These are phyloP conservation scores for Cylloceria caligata DNA, from an alignment of 2,888 invertebrate genomes.

Conservation along the genomic window DNA sequence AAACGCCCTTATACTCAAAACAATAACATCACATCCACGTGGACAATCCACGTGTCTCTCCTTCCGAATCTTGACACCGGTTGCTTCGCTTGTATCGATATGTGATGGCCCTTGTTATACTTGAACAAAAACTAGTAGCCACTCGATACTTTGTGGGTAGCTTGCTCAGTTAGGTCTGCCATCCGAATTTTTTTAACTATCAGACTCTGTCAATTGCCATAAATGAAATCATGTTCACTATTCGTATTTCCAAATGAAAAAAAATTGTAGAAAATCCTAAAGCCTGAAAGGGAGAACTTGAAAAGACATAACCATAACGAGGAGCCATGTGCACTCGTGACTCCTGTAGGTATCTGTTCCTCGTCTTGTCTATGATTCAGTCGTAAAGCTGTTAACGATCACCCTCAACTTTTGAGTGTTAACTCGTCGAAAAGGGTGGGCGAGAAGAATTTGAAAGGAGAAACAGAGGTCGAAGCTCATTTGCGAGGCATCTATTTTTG, in stretches of 20 bases:
- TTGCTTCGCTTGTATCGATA: slow-evolving; percentile 42
- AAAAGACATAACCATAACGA: not conserved
- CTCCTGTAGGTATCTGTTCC: slow-evolving; percentile 46
- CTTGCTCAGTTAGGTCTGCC: no score
- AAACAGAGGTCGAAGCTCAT: slow-evolving; percentile 62
- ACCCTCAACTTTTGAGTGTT: slow-evolving; percentile 29
- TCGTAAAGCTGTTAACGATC: slow-evolving; percentile 51
- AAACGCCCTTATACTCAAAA: slow-evolving; percentile 78
- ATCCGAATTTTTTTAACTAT: no score
- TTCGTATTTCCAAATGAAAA: slow-evolving; percentile 9
- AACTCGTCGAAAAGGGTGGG: slow-evolving; percentile 33
- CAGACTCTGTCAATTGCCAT: no score
- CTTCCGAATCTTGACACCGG: slow-evolving; percentile 59
- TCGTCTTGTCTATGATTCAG: slow-evolving; percentile 52
- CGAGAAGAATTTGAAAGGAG: slow-evolving; percentile 59
- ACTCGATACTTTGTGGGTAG: no score
- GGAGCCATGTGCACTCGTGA: slow-evolving; percentile 53
- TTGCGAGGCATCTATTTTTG: slow-evolving; percentile 72
- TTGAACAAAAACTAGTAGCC: no score
- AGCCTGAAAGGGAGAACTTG: slow-evolving; percentile 4
- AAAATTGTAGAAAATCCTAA: slow-evolving; percentile 21
- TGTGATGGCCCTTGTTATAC: no score
- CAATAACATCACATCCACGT: slow-evolving; percentile 82
- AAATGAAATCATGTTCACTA: no score
- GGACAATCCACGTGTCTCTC: slow-evolving; percentile 75